Evolutionary conservation across 2,113 vertebrate genomes (phyloP).

Genomic region (Notothenia rossii): DNA sequence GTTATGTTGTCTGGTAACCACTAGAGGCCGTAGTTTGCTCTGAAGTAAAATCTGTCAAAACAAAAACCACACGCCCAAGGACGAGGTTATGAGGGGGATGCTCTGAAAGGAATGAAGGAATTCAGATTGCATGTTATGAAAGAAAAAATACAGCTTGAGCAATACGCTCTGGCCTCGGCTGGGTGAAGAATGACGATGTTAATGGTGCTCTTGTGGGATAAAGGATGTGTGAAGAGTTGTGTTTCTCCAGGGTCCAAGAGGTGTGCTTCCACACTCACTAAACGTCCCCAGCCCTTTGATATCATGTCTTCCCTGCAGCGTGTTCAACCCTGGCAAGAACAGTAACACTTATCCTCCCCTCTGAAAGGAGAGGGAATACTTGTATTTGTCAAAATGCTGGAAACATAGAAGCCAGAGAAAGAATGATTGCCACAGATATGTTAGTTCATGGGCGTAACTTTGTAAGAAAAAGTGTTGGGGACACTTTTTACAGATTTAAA

Average conservation of each 20-base stretch:
- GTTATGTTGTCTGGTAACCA: conserved; percentile 40
- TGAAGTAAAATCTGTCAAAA: conserved; percentile 21
- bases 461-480: too few species aligned
- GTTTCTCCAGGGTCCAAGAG: conserved; percentile 45
- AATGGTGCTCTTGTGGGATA: conserved; percentile 56
- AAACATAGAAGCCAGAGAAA: conserved; percentile 46
- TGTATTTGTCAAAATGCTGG: conserved; percentile 53
- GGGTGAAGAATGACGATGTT: conserved; percentile 43
- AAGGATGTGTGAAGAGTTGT: conserved; percentile 60
- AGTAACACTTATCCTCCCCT: conserved; percentile 47
- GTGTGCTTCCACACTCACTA: conserved; percentile 43
- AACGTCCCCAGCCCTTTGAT: conserved; percentile 50
- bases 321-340: conserved; percentile 42
- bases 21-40: conserved; percentile 50
- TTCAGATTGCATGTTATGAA: conserved; percentile 50
- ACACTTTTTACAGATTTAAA: too few species aligned
- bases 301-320: conserved; percentile 41
- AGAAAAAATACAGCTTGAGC: conserved; percentile 17
- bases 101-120: conserved; percentile 52
- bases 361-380: conserved; percentile 68
- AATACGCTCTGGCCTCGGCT: conserved; percentile 19
- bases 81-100: conserved; percentile 41
- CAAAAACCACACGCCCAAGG: conserved; percentile 13
- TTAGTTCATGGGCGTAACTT: background rate
- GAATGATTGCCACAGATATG: conserved; percentile 36